Evolutionary conservation across 2,797 vertebrate genomes (phyloP).

Genomic region (Propithecus deckenii): DNA sequence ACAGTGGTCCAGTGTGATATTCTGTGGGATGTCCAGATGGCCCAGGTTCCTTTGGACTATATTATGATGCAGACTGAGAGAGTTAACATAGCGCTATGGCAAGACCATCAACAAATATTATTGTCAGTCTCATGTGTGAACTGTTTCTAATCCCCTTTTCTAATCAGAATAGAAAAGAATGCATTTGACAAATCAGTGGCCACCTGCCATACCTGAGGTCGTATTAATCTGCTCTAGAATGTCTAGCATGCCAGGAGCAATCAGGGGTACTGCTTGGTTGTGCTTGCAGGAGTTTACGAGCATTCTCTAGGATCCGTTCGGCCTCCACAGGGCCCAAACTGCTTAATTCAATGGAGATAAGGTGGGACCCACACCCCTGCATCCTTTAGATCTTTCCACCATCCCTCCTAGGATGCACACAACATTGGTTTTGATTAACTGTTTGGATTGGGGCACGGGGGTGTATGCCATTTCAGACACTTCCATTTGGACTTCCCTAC

Average conservation of each 20-base stretch:
- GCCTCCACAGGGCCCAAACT: not conserved
- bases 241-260: not conserved
- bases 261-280: not conserved
- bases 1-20: not conserved
- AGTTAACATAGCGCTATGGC: not conserved
- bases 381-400: conserved; percentile 11
- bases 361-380: not conserved
- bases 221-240: conserved; percentile 16
- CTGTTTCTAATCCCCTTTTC: conserved; percentile 27
- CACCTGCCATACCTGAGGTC: not conserved
- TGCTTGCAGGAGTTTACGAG: not conserved
- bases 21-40: conserved; percentile 42
- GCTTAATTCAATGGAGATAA: not conserved
- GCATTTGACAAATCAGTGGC: not conserved
- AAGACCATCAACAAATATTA: not conserved
- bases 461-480: not conserved
- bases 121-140: not conserved
- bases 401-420: not conserved
- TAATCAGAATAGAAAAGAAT: conserved; percentile 41
- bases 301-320: conserved; percentile 2
- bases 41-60: not conserved
- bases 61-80: not conserved
- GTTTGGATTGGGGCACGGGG: not conserved
- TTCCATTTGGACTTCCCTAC: not conserved
- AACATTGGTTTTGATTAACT: not conserved